Evolutionary conservation across 2,113 vertebrate species (phyloP).

Genomic region (Cebus imitator): DNA sequence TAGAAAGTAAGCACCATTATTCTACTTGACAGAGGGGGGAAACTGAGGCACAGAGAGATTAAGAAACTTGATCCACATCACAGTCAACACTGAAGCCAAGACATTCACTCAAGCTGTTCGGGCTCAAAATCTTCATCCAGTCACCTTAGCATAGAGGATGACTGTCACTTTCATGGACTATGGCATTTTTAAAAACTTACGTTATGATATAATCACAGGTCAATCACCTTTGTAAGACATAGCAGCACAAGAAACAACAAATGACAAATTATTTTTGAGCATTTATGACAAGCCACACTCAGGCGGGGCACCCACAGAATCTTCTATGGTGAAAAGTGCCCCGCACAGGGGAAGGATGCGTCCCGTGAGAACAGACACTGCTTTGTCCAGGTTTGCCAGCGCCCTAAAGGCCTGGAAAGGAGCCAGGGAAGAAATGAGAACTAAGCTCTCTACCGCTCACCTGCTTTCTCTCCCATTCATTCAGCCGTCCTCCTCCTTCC

Average conservation of each 20-base stretch:
- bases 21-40: background rate
- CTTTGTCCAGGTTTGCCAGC: background rate
- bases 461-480: background rate
- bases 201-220: background rate
- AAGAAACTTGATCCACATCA: background rate
- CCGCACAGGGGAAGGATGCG: rapidly evolving
- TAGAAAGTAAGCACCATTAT: background rate
- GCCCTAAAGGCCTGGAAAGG: background rate
- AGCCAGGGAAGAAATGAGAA: background rate
- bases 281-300: background rate
- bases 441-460: background rate
- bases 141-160: rapidly evolving
- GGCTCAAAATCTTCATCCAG: background rate
- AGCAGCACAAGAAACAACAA: background rate
- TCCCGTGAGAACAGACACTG: no score
- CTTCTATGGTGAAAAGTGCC: rapidly evolving
- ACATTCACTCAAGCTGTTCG: background rate
- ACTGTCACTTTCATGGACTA: background rate
- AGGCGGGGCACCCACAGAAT: no score
- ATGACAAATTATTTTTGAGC: background rate
- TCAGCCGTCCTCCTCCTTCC: background rate
- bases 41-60: background rate
- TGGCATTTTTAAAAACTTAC: background rate
- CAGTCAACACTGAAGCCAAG: background rate
- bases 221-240: rapidly evolving